Base-by-base conservation (phyloP, 1,140 invertebrate genomes). In the Drosophila micromelanica region DNA sequence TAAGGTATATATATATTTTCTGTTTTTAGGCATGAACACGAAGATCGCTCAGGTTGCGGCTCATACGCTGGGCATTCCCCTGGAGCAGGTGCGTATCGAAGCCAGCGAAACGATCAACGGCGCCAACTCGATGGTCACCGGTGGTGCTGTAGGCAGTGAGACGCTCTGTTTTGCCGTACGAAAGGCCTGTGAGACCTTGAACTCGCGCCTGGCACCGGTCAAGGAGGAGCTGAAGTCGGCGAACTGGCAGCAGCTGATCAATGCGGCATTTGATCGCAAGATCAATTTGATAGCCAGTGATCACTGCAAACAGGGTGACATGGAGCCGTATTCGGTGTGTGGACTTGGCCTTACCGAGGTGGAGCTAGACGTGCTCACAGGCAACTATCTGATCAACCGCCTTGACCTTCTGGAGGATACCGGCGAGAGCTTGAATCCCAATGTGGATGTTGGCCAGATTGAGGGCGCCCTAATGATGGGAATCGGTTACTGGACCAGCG, bases 391-490 rank as follows among this genome's bases (percentile, higher is more conserved):
- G 63, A 80, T 95, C 15, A 91, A 84, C 0, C 92, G 96, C 73
- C 94, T 95, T 0, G 96, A 97, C 92, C 92, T 97, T 54, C 90
- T 96, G 42, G 95, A 96, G 91, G 96, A 97, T 87, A 94, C 94
- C 3, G 96, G 96, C 2, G 92, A 94, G 61, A 96, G 95, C 91
- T 91, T 96, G 55, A 97, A 94, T 91, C 96, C 96, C 9, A 92
- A 94, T 76, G 92, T 97, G 32, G 97, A 98, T 92, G 92, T 98
- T 61, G 97, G 97, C 42, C 97, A 98, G 93, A 92, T 94, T 68
- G 90, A 92, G 17, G 97, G 97, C 12, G 96, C 96, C 1, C 97
- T 97, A 85, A 93, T 97, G 2, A 97, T 98, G 96, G 97, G 97
- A 2, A 72, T 97, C 2, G 97, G 97, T 35, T 96, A 96, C 82